phyloP scores from a whole-genome alignment of 2,797 vertebrate genomes.

The Centropyge bicolor region DNA sequence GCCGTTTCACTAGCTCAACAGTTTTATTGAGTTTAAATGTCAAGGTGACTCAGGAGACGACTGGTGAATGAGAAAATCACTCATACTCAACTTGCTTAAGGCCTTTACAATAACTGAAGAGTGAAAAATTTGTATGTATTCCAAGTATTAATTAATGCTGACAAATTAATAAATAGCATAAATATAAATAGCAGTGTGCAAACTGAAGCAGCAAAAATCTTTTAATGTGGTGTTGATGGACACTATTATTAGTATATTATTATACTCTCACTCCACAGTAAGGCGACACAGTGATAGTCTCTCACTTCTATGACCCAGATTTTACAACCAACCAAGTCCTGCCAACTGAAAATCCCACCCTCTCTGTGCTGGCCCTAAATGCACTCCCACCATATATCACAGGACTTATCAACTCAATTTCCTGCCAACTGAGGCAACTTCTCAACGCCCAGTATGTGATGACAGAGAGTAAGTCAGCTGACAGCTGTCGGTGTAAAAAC shows the following conservation, averaged over 20 bases:
- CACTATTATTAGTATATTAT: not conserved
- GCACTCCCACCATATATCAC: constrained; percentile 17
- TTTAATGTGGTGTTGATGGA: not conserved
- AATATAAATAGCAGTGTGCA: not conserved
- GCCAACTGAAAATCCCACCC: not conserved
- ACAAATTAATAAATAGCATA: not conserved
- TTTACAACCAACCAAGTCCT: not conserved
- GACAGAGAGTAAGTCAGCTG: constrained; percentile 50
- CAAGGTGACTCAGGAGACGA: constrained; percentile 4
- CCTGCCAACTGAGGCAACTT: constrained; percentile 23
- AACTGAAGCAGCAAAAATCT: not conserved
- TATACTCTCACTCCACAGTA: not conserved
- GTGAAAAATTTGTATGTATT: not conserved
- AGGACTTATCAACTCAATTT: constrained; percentile 42
- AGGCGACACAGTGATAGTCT: not conserved
- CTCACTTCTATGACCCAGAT: not conserved
- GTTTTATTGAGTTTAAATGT: constrained; percentile 17
- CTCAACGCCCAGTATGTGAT: constrained; percentile 32
- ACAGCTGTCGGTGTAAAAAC: constrained; percentile 51
- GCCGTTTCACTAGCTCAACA: not conserved
- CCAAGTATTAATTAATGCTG: not conserved
- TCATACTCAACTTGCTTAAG: not conserved
- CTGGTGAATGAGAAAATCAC: not conserved
- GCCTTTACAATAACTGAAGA: not conserved
- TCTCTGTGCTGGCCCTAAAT: not conserved